phyloP scores from a whole-genome alignment of 1,140 invertebrate genomes.

The Pectinophora gossypiella region DNA sequence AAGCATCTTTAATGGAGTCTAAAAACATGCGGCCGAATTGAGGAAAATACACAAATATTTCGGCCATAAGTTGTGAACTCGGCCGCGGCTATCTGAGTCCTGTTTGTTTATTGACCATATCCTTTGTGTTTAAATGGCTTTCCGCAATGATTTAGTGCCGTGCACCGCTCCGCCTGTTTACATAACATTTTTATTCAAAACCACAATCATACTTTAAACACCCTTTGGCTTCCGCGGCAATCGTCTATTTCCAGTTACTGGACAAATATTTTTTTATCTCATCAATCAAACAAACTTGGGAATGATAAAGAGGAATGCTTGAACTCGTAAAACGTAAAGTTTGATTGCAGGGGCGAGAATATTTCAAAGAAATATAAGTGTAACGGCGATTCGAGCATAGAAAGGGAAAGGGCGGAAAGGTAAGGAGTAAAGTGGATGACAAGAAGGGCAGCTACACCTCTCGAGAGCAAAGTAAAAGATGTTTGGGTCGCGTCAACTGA shows the following conservation, averaged over 20 bases:
- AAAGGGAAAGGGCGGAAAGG: slow-evolving; percentile 22
- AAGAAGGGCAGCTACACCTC: slow-evolving; percentile 35
- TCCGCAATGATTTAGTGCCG: slow-evolving; percentile 49
- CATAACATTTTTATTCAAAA: slow-evolving; percentile 30
- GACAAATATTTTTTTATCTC: slow-evolving; percentile 5
- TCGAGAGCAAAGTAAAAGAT: slow-evolving; percentile 49
- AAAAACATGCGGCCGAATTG: slow-evolving; percentile 32
- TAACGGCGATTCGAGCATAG: slow-evolving; percentile 15
- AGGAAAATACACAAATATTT: slow-evolving; percentile 41
- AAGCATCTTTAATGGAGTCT: slow-evolving; percentile 28
- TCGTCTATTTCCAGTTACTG: not conserved
- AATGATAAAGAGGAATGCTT: slow-evolving; percentile 15
- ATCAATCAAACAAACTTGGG: slow-evolving; percentile 17
- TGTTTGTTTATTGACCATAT: slow-evolving; percentile 62
- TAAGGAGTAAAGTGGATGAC: slow-evolving; percentile 38
- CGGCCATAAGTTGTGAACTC: slow-evolving; percentile 37
- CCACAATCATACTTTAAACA: not conserved
- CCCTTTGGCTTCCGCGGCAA: not conserved
- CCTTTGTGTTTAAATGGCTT: slow-evolving; percentile 54
- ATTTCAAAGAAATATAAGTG: slow-evolving; percentile 21
- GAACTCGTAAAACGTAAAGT: slow-evolving; percentile 13
- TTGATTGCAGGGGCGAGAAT: slow-evolving; percentile 18
- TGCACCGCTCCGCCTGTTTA: slow-evolving; percentile 26
- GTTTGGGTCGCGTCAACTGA: slow-evolving; percentile 47
- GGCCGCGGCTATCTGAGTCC: slow-evolving; percentile 39